Percentiles rank a stretch among this genome's conserved stretches.
phyloP scores from a whole-genome alignment of 2,888 invertebrate genomes.

The Lissocephala sabroskyi region DNA sequence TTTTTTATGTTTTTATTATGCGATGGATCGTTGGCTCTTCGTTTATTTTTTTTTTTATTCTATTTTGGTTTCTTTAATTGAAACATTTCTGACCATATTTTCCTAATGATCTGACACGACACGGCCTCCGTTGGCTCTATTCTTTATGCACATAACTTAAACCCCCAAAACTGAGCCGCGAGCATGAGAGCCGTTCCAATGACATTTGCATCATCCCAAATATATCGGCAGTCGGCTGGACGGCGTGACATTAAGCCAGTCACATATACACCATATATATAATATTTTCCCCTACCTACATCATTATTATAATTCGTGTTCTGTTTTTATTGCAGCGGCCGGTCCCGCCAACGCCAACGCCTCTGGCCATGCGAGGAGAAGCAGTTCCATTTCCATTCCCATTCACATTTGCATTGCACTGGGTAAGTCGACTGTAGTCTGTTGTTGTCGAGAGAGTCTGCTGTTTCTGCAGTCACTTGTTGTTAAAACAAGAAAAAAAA shows the following conservation, averaged over 20 bases:
- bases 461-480: conserved; percentile 40
- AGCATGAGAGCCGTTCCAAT: no score
- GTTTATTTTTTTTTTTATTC: conserved; percentile 12
- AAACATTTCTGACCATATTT: conserved; percentile 63
- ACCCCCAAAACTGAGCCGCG: not conserved
- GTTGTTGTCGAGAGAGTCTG: no score
- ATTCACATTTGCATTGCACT: conserved; percentile 5
- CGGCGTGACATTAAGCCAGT: conserved; percentile 13
- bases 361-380: conserved; percentile 13
- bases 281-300: conserved; percentile 17
- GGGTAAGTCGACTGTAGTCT: conserved; percentile 34
- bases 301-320: conserved; percentile 51
- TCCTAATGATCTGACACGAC: conserved; percentile 60
- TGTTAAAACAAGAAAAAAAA: no score
- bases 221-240: conserved; percentile 13
- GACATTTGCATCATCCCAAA: not conserved
- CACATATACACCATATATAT: conserved; percentile 13
- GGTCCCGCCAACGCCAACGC: conserved; percentile 45
- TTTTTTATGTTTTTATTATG: conserved; percentile 7
- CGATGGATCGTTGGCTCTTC: not conserved
- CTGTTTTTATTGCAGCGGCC: conserved; percentile 44
- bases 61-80: conserved; percentile 51
- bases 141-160: not conserved
- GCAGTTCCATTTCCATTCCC: no score
- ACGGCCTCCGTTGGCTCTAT: conserved; percentile 42